These are phyloP conservation scores for Astreopora myriophthalma DNA, from an alignment of 64 coral and sea anemone genomes.

Conservation along the genomic window DNA sequence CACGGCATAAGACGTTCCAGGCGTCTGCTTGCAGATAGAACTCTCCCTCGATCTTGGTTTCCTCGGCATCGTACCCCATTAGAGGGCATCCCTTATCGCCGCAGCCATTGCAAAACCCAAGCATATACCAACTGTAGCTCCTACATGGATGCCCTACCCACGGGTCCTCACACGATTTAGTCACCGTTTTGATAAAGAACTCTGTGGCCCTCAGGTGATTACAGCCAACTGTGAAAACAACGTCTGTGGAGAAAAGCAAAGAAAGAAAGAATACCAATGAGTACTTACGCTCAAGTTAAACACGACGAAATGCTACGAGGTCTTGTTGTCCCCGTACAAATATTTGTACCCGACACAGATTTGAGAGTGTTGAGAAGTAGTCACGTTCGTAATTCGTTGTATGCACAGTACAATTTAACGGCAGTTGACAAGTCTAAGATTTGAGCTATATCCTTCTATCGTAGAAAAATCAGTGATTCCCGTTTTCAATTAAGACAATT, in stretches of 20 bases:
- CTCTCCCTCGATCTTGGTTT: not conserved
- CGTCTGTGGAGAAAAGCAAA: not conserved
- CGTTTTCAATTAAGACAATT: too few species aligned
- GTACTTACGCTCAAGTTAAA: too few species aligned
- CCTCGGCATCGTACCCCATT: constrained; percentile 29
- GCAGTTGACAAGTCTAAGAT: too few species aligned
- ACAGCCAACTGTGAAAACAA: not conserved
- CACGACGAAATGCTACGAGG: too few species aligned
- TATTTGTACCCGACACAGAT: too few species aligned
- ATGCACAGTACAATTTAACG: too few species aligned
- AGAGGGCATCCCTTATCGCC: not conserved
- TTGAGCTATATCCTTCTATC: too few species aligned
- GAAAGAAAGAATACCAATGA: too few species aligned
- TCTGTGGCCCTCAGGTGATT: constrained; percentile 19
- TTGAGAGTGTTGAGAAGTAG: too few species aligned
- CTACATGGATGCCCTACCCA: constrained; percentile 43
- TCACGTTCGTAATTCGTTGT: too few species aligned
- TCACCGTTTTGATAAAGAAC: constrained; percentile 24
- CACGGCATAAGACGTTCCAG: constrained; percentile 18
- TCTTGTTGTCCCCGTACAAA: too few species aligned
- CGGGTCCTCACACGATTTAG: not conserved
- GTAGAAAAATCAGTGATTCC: too few species aligned
- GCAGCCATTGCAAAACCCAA: constrained; percentile 11
- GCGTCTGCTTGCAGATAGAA: constrained; percentile 21
- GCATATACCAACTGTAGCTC: not conserved